These are phyloP conservation scores for Labeo calbasu DNA, from an alignment of 2,797 vertebrate species.

Conservation along the genomic window DNA sequence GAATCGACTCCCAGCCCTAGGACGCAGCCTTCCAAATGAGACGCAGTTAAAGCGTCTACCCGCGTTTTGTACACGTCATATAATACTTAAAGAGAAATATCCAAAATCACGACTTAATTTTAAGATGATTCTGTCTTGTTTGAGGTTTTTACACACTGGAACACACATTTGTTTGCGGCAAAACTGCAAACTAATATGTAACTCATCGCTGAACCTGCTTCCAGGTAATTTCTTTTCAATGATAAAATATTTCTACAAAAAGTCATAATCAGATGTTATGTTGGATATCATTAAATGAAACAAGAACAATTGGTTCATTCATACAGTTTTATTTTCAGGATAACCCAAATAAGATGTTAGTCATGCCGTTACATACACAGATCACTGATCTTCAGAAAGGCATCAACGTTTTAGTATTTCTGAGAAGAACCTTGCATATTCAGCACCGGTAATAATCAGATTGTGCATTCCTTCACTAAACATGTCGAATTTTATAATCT, in stretches of 20 bases:
- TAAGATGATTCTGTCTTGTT: not conserved
- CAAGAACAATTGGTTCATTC: conserved; percentile 16
- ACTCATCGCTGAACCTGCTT: not conserved
- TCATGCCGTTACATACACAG: conserved; percentile 25
- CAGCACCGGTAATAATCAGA: conserved; percentile 26
- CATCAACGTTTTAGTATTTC: not conserved
- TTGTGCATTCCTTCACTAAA: conserved; percentile 1
- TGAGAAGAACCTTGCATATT: conserved; percentile 1
- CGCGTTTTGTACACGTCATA: not conserved
- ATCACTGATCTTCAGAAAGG: conserved; percentile 8
- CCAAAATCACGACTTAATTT: not conserved
- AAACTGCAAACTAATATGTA: no score
- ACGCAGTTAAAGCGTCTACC: no score
- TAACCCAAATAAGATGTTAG: conserved; percentile 11
- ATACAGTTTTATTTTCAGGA: conserved; percentile 31
- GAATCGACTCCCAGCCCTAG: no score
- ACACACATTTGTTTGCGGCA: not conserved
- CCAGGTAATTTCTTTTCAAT: not conserved
- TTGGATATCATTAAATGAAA: conserved; percentile 1
- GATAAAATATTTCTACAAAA: not conserved
- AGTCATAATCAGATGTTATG: not conserved
- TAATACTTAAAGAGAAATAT: not conserved
- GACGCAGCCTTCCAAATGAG: no score
- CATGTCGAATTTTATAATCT: conserved; percentile 3
- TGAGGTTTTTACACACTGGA: not conserved